These are phyloP conservation scores for Oopsacas minuta DNA, from an alignment of 37 sponge, comb jelly and placozoan genomes.

Conservation along the genomic window DNA sequence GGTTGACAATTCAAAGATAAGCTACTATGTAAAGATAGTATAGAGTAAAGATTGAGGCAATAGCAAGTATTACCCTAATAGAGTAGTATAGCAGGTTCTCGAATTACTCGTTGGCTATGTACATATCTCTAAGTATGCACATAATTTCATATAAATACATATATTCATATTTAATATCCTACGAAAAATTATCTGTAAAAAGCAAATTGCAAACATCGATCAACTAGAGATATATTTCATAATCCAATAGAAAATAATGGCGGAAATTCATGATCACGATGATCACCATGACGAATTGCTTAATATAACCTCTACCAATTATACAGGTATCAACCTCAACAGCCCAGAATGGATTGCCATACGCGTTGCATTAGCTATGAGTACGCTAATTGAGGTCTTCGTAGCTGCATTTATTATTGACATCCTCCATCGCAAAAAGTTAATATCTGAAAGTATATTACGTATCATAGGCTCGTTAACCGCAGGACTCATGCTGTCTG, in stretches of 20 bases:
- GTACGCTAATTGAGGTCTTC: neutral
- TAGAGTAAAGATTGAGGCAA: slow-evolving; percentile 7
- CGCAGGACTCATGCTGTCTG: neutral
- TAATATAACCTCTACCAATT: neutral
- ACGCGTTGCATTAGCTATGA: neutral
- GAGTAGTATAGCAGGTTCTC: neutral
- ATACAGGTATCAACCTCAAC: neutral
- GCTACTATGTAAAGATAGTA: too few relatives aligned
- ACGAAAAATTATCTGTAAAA: too few relatives aligned
- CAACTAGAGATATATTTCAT: too few relatives aligned
- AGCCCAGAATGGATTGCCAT: slow-evolving; percentile 7
- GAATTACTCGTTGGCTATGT: too few relatives aligned
- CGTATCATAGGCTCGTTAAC: neutral
- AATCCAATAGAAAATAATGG: neutral
- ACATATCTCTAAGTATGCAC: neutral
- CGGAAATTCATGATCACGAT: neutral
- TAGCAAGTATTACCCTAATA: neutral
- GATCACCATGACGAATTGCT: neutral
- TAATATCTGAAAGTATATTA: neutral
- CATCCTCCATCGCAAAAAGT: neutral
- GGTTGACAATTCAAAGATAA: too few relatives aligned
- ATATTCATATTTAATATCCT: neutral
- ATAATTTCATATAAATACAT: too few relatives aligned
- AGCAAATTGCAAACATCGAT: neutral
- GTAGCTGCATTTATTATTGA: neutral